Conservation (phyloP, 2,113 vertebrate species). For the Phylloscopus whistleri region DNA sequence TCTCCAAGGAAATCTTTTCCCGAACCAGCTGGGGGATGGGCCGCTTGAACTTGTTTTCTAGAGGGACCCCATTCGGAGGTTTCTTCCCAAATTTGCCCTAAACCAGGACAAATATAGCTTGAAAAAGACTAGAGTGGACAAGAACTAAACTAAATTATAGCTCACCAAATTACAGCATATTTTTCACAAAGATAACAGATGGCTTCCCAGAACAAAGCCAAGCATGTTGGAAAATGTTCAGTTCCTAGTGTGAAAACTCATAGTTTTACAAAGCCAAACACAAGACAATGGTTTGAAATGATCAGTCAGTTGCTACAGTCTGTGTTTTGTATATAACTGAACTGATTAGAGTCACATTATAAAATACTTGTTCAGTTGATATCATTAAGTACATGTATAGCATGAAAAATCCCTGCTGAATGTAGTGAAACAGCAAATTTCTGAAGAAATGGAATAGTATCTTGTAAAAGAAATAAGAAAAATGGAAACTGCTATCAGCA, state of each 20-base stretch:
- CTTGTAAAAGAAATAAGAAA: neutral
- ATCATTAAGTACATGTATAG: neutral
- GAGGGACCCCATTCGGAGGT: neutral
- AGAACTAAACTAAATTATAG: neutral
- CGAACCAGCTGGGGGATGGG: neutral
- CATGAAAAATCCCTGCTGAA: neutral
- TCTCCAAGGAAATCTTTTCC: neutral
- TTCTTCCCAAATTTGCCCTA: neutral
- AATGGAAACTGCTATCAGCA: rapidly evolving
- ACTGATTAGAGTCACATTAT: neutral
- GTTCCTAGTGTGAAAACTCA: neutral
- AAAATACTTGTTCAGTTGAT: neutral
- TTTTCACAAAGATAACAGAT: neutral
- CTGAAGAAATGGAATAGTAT: neutral
- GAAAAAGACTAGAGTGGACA: neutral
- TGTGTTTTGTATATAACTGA: neutral
- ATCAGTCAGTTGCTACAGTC: neutral
- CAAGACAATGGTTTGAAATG: neutral
- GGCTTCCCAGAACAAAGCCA: neutral
- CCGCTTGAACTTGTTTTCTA: neutral
- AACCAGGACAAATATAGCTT: neutral
- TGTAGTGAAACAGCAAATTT: too few species aligned
- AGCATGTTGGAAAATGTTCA: neutral
- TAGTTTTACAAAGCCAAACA: neutral
- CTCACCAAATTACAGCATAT: neutral